Evolutionary conservation across 2,113 vertebrate genomes (phyloP), one percentile per base, ranked within the genome.

Genomic region (Vulpes lagopus): DNA sequence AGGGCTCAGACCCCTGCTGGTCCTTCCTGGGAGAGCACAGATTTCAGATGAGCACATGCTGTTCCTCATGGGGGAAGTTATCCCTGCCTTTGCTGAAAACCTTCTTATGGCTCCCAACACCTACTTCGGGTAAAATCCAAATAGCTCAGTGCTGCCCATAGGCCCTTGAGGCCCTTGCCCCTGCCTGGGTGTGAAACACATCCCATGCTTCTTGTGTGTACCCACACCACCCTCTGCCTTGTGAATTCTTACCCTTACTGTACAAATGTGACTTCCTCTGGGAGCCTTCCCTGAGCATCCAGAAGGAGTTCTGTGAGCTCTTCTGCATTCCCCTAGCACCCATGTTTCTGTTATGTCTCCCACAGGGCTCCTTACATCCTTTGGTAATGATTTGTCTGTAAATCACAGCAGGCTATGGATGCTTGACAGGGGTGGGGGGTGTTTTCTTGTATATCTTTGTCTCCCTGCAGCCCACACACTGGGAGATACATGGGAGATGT

Each of bases 281-380:
- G 53, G n/a, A 89, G 22, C 11, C 60, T 16, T 35, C 73, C n/a
- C n/a, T 7, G 20, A 27, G 27, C 15, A 3, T 5, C 15, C 8
- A 22, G 32, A 14, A 86, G 67, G 43, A 9, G 38, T 12, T 67
- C 15, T 79, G 79, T 5, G 3, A 8, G 0, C 3, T 59, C n/a
- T 8, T 27, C 20, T 25, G 8, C 6, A 0, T 22, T 10, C 16
- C 2, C 1, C 6, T 1, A 1, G 59, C 4, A 49, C 32, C 43
- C 38, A 3, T 0, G 8, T 30, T 27, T 35, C 51, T 8, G 1
- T 43, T 8, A 0, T 32, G 16, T 79, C 30, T 83, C 65, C 20
- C 25, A 17, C 8, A 43, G 78, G 35, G 55, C 65, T 38, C 17
- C 15, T 57, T 8, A 35, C 49, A 15, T 5, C 35, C 38, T 76